Evolutionary conservation across 2,888 invertebrate species (phyloP).

Genomic region (Lottia gigantea): DNA sequence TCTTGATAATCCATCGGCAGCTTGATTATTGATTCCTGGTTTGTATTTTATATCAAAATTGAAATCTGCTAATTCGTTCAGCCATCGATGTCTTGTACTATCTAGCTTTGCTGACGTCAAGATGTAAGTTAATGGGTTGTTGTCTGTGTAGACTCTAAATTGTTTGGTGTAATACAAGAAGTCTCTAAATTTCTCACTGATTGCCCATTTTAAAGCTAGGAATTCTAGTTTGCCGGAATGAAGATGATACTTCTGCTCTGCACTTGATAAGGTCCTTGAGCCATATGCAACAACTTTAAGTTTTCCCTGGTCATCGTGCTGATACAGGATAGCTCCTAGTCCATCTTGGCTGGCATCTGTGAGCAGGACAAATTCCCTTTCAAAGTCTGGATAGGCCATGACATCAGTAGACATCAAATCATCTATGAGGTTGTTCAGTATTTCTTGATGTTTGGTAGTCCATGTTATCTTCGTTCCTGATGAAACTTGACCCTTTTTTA

Average conservation of each 20-base stretch:
- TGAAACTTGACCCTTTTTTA: not conserved
- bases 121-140: slow-evolving; percentile 11
- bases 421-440: slow-evolving; percentile 19
- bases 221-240: slow-evolving; percentile 25
- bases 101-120: slow-evolving; percentile 11
- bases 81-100: slow-evolving; percentile 13
- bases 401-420: slow-evolving; percentile 3
- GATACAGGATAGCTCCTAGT: slow-evolving; percentile 23
- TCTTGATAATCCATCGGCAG: slow-evolving; percentile 23
- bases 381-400: slow-evolving; percentile 22
- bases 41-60: slow-evolving; percentile 18
- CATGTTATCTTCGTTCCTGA: slow-evolving; percentile 13
- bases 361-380: slow-evolving; percentile 14
- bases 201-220: slow-evolving; percentile 25
- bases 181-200: slow-evolving; percentile 21
- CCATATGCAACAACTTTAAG: slow-evolving; percentile 18
- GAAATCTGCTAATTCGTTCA: slow-evolving; percentile 17
- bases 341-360: slow-evolving; percentile 22
- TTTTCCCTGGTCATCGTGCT: slow-evolving; percentile 16
- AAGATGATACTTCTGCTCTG: slow-evolving; percentile 12
- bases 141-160: too few species aligned
- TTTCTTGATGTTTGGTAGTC: slow-evolving; percentile 2
- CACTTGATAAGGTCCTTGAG: slow-evolving; percentile 16
- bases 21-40: slow-evolving; percentile 19
- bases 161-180: too few species aligned